Evolutionary conservation across 2,888 invertebrate genomes (phyloP).

Genomic region (Hymenopus coronatus): DNA sequence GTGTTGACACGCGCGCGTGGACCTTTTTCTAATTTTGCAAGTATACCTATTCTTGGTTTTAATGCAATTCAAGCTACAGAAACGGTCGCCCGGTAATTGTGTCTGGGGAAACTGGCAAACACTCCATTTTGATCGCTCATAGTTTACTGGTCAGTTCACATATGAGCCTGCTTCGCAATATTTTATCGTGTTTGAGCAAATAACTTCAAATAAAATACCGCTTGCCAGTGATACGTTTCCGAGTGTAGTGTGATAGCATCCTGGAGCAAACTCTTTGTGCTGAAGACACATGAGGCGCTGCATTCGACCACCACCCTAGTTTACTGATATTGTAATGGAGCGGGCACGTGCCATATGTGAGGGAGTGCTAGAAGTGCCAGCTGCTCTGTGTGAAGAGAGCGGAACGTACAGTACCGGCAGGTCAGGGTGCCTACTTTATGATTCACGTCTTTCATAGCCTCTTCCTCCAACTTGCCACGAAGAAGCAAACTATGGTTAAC

Average conservation of each 20-base stretch:
- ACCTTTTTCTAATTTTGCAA: no score
- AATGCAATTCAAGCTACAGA: no score
- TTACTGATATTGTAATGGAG: neutral
- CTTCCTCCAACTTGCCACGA: neutral
- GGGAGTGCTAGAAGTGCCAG: neutral
- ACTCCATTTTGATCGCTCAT: no score
- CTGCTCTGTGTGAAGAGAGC: neutral
- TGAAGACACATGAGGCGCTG: neutral
- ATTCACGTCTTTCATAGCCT: neutral
- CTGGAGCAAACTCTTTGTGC: neutral
- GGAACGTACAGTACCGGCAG: neutral
- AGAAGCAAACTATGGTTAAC: no score
- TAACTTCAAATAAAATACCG: neutral
- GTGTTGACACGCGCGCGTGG: no score
- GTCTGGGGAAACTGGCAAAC: no score
- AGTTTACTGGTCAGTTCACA: no score
- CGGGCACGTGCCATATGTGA: neutral
- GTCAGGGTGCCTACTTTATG: neutral
- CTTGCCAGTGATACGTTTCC: neutral
- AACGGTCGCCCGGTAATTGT: no score
- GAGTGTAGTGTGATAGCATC: neutral
- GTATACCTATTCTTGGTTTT: no score
- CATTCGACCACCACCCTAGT: neutral
- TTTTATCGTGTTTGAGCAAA: neutral
- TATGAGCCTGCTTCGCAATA: no score